Base-by-base conservation (phyloP, 2,113 vertebrate genomes). In the Callipepla squamata region DNA sequence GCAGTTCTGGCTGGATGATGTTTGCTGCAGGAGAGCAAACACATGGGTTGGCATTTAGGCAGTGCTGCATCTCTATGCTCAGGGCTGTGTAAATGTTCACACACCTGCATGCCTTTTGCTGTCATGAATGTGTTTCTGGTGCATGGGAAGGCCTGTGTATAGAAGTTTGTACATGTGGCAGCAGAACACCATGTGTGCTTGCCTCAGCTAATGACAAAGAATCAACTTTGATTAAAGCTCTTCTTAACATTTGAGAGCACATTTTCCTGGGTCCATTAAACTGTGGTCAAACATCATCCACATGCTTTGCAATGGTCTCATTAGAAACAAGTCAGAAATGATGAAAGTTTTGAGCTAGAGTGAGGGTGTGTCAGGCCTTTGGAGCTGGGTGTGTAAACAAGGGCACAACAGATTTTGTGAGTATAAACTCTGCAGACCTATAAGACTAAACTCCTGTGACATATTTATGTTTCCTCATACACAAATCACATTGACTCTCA, bases 401-500 rank as follows among this genome's bases (percentile, higher is more conserved):
- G 96, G 90, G 92, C 87, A 95, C 96, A 97, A 97, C 95, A 96
- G 96, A 96, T 95, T 95, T 93, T 96, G 87, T 0, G 65, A 96
- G 94, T 96, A 96, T 97, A 97, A 97, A 97, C 97, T 97, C 96
- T 96, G 93, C 92, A 95, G 96, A 92, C 85, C 94, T 93, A 93
- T 97, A 95, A 97, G 96, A 97, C 95, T 97, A 97, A 97, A 97
- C 97, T 97, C 92, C 90, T 96, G 96, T 96, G 97, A 96, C 97
- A 97, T 97, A 97, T 97, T 97, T 97, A 97, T 96, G 96, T 97
- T 97, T 95, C 96, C 80, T 88, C 94, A 89, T 97, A 97, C 96
- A 97, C 96, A 97, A 97, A 97, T 97, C 96, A 97, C 95, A 96
- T 97, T 73, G 94, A 93, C 95, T 97, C 97, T 97, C 96, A 97